These are phyloP conservation scores for Ptyas mucosa DNA, from an alignment of 2,113 vertebrate genomes.

Conservation along the genomic window DNA sequence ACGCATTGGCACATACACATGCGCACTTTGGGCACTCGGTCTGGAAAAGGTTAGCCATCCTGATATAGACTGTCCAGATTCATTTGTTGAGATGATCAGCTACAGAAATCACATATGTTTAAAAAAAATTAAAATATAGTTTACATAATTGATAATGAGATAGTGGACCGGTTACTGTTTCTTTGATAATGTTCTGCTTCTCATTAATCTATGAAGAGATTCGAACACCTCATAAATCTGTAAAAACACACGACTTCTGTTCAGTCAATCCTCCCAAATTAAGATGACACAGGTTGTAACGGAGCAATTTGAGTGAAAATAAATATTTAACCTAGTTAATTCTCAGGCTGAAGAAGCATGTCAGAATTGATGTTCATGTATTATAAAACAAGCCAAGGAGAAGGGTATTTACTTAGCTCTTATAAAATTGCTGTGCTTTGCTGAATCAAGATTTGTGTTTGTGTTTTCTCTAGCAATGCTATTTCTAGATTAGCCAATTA, in stretches of 20 bases:
- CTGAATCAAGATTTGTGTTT: slow-evolving; percentile 19
- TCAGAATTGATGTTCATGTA: background rate
- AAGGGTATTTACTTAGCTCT: background rate
- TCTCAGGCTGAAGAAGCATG: background rate
- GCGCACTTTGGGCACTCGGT: no score
- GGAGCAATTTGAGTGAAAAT: background rate
- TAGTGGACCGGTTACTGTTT: background rate
- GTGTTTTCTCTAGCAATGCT: background rate
- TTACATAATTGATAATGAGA: background rate
- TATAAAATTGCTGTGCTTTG: background rate
- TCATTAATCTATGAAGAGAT: background rate
- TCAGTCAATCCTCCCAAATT: background rate
- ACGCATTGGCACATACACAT: no score
- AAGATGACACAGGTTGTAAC: background rate
- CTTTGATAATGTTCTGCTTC: background rate
- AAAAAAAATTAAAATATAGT: no score
- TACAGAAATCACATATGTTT: no score
- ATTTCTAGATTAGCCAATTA: slow-evolving; percentile 4
- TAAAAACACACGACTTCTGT: background rate
- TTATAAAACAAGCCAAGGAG: background rate
- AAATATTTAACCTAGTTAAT: background rate
- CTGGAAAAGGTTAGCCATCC: no score
- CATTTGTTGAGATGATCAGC: no score
- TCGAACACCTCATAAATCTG: background rate
- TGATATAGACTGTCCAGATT: no score